Evolutionary conservation across 1,140 invertebrate genomes (phyloP).

Genomic region (Hermatobates lingyangjiaoensis): DNA sequence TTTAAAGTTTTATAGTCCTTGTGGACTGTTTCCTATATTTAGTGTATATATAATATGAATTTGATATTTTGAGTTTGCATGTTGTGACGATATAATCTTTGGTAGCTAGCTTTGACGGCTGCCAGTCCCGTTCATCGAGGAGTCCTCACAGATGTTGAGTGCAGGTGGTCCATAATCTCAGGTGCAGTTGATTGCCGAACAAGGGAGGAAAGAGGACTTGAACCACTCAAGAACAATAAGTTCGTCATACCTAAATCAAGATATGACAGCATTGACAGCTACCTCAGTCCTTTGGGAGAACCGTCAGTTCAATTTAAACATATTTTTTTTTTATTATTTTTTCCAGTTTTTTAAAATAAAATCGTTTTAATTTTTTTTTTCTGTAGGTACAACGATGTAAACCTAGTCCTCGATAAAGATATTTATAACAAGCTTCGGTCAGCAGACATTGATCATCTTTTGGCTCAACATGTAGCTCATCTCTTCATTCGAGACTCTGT

Average conservation of each 20-base stretch:
- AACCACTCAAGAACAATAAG: conserved; percentile 51
- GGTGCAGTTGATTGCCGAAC: conserved; percentile 92
- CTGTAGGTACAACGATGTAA: conserved; percentile 74
- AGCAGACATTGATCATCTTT: conserved; percentile 72
- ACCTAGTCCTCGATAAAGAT: conserved; percentile 65
- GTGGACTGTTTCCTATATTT: too few species aligned
- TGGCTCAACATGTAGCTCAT: conserved; percentile 92
- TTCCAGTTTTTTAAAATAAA: neutral
- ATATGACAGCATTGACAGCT: conserved; percentile 95
- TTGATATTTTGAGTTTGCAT: too few species aligned
- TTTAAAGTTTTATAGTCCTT: too few species aligned
- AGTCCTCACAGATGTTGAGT: conserved; percentile 85
- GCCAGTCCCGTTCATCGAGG: conserved; percentile 89
- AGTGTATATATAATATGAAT: neutral
- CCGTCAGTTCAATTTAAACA: conserved; percentile 26
- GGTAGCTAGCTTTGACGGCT: conserved; percentile 89
- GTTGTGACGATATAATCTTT: too few species aligned
- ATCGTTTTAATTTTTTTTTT: conserved; percentile 6
- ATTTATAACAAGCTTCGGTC: conserved; percentile 64
- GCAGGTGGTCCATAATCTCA: conserved; percentile 90
- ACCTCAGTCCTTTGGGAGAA: conserved; percentile 71
- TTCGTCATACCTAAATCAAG: conserved; percentile 87
- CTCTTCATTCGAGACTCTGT: conserved; percentile 96
- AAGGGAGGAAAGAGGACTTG: conserved; percentile 72
- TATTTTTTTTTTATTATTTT: neutral